These are phyloP conservation scores for human DNA, from an alignment of 2,113 vertebrate species.

Conservation along the genomic window DNA sequence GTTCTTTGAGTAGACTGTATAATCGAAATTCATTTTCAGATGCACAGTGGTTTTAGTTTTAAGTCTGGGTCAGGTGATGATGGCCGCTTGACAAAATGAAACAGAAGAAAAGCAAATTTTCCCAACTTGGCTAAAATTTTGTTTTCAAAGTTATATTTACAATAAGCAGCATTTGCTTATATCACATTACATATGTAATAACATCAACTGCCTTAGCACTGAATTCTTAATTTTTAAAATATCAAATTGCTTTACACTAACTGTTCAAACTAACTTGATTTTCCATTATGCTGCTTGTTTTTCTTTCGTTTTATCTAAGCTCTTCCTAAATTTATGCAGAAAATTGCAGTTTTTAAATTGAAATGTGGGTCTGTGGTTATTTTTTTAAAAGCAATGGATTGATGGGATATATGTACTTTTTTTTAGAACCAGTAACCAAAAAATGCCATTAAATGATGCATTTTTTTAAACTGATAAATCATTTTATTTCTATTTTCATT, in stretches of 20 bases:
- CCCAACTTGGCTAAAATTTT: constrained; percentile 21
- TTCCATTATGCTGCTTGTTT: constrained; percentile 86
- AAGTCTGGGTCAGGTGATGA: constrained; percentile 24
- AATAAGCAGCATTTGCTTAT: constrained; percentile 17
- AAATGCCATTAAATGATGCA: background rate
- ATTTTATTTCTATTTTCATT: constrained; percentile 53
- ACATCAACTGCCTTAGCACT: background rate
- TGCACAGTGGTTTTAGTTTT: constrained; percentile 43
- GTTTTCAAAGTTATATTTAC: constrained; percentile 32
- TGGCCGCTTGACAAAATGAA: constrained; percentile 51
- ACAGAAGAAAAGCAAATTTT: constrained; percentile 33
- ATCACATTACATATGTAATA: background rate
- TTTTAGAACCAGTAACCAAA: constrained; percentile 38
- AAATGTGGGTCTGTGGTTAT: constrained; percentile 76
- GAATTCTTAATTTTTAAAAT: constrained; percentile 38
- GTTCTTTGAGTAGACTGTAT: background rate
- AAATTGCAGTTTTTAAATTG: constrained; percentile 79
- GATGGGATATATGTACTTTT: constrained; percentile 82
- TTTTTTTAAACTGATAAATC: constrained; percentile 34
- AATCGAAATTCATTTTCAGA: constrained; percentile 54
- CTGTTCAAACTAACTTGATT: constrained; percentile 84
- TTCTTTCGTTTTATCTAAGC: constrained; percentile 77
- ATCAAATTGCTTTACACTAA: constrained; percentile 55
- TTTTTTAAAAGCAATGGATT: constrained; percentile 86
- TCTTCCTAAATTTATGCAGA: constrained; percentile 80